Evolutionary conservation across 37 sponge, comb jelly and placozoan genomes (phyloP).

Genomic region (Agelas oroides): DNA sequence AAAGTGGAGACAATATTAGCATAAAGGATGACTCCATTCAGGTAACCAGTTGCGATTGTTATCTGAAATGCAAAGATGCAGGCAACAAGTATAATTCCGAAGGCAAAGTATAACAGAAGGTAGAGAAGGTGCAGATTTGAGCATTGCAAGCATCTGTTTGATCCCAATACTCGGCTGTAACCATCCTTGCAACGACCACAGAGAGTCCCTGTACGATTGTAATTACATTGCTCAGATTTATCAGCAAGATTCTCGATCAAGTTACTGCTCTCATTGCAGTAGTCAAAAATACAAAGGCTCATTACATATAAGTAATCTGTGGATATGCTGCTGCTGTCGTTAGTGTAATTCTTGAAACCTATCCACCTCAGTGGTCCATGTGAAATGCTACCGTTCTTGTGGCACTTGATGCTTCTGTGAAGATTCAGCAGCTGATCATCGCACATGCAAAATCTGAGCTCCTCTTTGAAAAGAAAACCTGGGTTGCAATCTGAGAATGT

Average conservation of each 20-base stretch:
- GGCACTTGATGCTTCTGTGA: too few relatives aligned
- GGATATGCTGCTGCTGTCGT: too few relatives aligned
- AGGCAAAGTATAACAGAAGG: background rate
- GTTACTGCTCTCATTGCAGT: background rate
- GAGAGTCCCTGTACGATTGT: background rate
- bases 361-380: too few relatives aligned
- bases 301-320: too few relatives aligned
- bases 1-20: background rate
- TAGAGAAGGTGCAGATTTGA: background rate
- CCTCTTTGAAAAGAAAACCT: too few relatives aligned
- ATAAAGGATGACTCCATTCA: slow-evolving; percentile 5
- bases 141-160: background rate
- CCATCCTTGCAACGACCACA: background rate
- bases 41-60: background rate
- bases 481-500: too few relatives aligned
- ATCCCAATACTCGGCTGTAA: background rate
- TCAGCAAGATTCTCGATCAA: background rate
- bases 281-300: background rate
- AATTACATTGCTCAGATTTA: background rate
- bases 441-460: too few relatives aligned
- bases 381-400: too few relatives aligned
- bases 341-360: too few relatives aligned
- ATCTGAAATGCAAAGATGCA: background rate
- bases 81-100: background rate
- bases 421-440: too few relatives aligned